These are phyloP conservation scores for Euclidia mi DNA, from an alignment of 2,888 invertebrate species.

Conservation along the genomic window DNA sequence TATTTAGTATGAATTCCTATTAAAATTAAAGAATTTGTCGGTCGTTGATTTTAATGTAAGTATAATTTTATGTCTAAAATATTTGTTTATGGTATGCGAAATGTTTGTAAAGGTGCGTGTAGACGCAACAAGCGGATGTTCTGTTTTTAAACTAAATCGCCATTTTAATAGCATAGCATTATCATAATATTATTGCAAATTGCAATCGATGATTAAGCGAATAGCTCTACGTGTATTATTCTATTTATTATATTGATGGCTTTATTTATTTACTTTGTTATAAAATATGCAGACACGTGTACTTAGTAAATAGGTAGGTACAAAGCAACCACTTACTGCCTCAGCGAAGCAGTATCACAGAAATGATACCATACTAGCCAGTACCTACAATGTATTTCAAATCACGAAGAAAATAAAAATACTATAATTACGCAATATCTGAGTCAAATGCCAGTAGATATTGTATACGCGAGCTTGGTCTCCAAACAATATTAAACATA, in stretches of 20 bases:
- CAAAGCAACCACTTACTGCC: no score
- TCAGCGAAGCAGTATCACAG: no score
- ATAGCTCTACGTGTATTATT: not conserved
- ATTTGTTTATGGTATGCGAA: constrained; percentile 27
- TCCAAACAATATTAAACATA: constrained; percentile 8
- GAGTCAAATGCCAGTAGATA: no score
- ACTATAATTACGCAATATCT: no score
- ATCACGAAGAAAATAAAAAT: no score
- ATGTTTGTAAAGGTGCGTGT: constrained; percentile 22
- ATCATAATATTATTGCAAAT: not conserved
- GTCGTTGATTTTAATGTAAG: constrained; percentile 21
- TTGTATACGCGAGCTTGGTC: constrained; percentile 13
- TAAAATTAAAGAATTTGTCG: constrained; percentile 24
- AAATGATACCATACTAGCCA: no score
- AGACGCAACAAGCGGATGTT: constrained; percentile 19
- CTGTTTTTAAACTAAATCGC: not conserved
- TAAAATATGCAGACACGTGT: constrained; percentile 3
- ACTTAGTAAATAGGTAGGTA: not conserved
- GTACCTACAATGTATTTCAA: no score
- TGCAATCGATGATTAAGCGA: not conserved
- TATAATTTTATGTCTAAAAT: constrained; percentile 26
- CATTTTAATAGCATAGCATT: not conserved
- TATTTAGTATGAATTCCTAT: constrained; percentile 16
- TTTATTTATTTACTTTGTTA: not conserved
- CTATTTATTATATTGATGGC: constrained; percentile 2